These are phyloP conservation scores for Gymnoscelis rufifasciata DNA, from an alignment of 2,888 invertebrate genomes.

Conservation along the genomic window DNA sequence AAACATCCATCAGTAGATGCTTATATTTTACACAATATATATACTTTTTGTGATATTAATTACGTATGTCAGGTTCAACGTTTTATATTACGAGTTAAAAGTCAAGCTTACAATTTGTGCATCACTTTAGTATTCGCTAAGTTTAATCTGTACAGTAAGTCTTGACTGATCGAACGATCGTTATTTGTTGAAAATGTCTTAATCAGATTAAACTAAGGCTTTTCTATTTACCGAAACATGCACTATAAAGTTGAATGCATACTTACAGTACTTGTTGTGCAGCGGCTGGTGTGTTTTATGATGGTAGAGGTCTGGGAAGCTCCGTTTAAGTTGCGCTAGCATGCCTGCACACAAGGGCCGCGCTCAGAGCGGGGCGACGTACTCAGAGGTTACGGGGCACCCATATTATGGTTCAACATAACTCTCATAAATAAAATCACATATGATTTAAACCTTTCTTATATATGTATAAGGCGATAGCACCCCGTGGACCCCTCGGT, in stretches of 20 bases:
- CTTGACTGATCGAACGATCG: background rate
- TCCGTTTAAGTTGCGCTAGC: conserved; percentile 92
- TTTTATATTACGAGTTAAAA: too few relatives aligned
- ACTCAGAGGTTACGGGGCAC: conserved; percentile 47
- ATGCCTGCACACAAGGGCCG: conserved; percentile 86
- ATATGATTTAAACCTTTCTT: too few relatives aligned
- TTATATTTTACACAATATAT: background rate
- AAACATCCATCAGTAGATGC: background rate
- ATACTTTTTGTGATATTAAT: background rate
- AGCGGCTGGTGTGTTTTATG: conserved; percentile 87
- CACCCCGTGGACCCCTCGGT: conserved; percentile 39
- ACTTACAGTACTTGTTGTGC: conserved; percentile 84
- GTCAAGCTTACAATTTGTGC: too few relatives aligned
- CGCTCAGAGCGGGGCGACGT: conserved; percentile 71
- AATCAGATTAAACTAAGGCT: conserved; percentile 14
- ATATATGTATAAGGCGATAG: background rate
- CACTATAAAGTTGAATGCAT: conserved; percentile 59
- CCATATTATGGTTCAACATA: background rate
- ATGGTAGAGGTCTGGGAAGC: conserved; percentile 91
- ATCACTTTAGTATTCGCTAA: background rate
- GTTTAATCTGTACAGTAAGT: background rate
- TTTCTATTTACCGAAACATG: conserved; percentile 42
- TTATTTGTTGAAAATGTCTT: conserved; percentile 1
- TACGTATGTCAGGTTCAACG: background rate
- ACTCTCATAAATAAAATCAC: background rate